Evolutionary conservation across 2,888 invertebrate genomes (phyloP).

Genomic region (Plebejus melissa): DNA sequence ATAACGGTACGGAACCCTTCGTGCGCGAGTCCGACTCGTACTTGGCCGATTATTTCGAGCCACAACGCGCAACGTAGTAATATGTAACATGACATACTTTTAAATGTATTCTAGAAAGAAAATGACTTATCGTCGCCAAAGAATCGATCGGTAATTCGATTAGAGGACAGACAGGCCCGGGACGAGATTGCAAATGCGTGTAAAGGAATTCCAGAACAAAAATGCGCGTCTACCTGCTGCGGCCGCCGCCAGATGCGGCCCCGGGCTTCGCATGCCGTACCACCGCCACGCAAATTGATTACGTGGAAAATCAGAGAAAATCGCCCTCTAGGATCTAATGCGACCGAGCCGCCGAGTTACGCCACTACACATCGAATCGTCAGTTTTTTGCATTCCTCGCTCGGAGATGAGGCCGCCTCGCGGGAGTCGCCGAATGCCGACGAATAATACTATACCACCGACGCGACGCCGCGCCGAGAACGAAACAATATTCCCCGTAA

Average conservation of each 20-base stretch:
- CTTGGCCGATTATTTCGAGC: no score
- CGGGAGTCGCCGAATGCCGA: slow-evolving; percentile 43
- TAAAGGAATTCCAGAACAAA: slow-evolving; percentile 74
- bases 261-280: slow-evolving; percentile 50
- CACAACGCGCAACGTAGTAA: not conserved
- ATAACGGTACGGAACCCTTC: no score
- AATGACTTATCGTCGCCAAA: slow-evolving; percentile 31
- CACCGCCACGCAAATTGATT: slow-evolving; percentile 68
- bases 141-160: slow-evolving; percentile 32
- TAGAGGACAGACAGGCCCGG: slow-evolving; percentile 36
- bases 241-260: slow-evolving; percentile 55
- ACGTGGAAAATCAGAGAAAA: slow-evolving; percentile 75
- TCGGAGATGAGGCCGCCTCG: slow-evolving; percentile 40
- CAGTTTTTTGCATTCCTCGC: slow-evolving; percentile 59
- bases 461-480: not conserved
- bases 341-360: slow-evolving; percentile 51
- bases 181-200: slow-evolving; percentile 73
- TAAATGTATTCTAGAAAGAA: not conserved
- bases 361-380: slow-evolving; percentile 54
- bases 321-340: slow-evolving; percentile 51
- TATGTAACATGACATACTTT: not conserved
- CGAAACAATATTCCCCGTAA: slow-evolving; percentile 11
- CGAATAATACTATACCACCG: slow-evolving; percentile 28
- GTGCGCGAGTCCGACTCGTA: no score
- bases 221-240: slow-evolving; percentile 66